Base-by-base conservation (phyloP, 1,140 invertebrate species). In the Drosophila kepulauana region DNA sequence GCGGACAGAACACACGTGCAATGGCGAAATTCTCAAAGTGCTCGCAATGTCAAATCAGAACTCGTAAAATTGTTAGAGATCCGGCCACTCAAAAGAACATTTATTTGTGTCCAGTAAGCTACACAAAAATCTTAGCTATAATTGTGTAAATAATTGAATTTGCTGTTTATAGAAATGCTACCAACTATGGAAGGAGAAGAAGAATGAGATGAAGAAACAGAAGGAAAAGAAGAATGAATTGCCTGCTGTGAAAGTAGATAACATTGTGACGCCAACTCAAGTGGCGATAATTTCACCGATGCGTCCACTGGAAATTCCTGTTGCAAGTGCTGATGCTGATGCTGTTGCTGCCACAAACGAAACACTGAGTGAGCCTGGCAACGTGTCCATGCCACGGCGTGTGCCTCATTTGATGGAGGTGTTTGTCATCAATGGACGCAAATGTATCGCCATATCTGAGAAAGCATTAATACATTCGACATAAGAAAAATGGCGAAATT, bases 21-120 rank as follows among this genome's bases (percentile, higher is more conserved):
- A 81, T 84, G 81, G 65, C 81, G 2, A 81, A 81, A 0, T 85
- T 85, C 51, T 81, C 66, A 0, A 43, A n/a, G 1, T 85, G 81
- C 30, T 65, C 78, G 0, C 16, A 46, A 3, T 84, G 81, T 51
- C 16, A 61, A 3, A 41, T 1, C 0, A 58, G 45, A 28, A 84
- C 81, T 2, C 56, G 81, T 0, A 84, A 78, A 7, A 41, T 84
- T 5, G 58, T 70, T 5, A 67, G 38, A 2, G 62, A 74, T 56
- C 49, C 30, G 0, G 6, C 6, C 0, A 85, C 81, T 15, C 25
- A 15, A 1, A 67, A 74, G 35, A 41, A 58, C 3, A 75, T 71
- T 1, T 85, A 84, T 48, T 13, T 84, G 10, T 84, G 77, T 20
- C 81, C 81, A 38, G 81, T 85, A 70, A 70, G 63, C 6, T n/a